These are phyloP conservation scores for Eutolmus rufibarbis DNA, from an alignment of 2,888 invertebrate species.

Conservation along the genomic window DNA sequence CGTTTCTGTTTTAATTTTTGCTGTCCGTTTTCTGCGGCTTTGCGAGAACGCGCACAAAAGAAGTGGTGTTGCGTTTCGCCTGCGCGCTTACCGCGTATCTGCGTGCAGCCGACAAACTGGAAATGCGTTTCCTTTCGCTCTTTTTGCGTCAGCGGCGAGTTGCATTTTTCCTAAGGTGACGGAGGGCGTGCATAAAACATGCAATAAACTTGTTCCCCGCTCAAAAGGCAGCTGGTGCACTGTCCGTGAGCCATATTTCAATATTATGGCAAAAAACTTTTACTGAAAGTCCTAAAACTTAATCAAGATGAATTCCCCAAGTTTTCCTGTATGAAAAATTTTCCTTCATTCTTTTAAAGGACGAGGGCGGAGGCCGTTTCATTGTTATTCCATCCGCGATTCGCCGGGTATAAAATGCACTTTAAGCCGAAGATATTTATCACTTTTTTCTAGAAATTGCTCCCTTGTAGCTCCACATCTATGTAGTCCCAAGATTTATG, in stretches of 20 bases:
- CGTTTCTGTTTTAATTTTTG: background rate
- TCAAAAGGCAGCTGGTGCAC: background rate
- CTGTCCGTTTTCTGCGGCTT: background rate
- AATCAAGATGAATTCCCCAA: slow-evolving; percentile 2
- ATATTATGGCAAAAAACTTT: background rate
- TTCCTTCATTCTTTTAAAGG: background rate
- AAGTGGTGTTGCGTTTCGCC: background rate
- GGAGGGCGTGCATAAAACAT: background rate
- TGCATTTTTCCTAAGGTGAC: background rate
- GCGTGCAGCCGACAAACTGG: background rate
- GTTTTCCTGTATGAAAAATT: background rate
- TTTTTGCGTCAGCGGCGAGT: background rate
- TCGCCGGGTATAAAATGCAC: slow-evolving; percentile 11
- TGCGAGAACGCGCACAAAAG: background rate
- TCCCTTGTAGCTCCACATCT: background rate
- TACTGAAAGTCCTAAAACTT: background rate
- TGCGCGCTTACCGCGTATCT: too few species aligned
- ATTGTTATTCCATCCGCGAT: slow-evolving; percentile 28
- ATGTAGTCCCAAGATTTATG: slow-evolving; percentile 11
- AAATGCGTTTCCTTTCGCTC: background rate
- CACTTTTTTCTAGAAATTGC: slow-evolving; percentile 21
- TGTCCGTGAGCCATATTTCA: background rate
- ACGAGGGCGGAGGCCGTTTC: background rate
- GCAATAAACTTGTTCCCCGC: background rate
- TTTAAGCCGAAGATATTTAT: slow-evolving; percentile 28